Evolutionary conservation across 2,888 invertebrate species (phyloP).

Genomic region (Eupeodes luniger): DNA sequence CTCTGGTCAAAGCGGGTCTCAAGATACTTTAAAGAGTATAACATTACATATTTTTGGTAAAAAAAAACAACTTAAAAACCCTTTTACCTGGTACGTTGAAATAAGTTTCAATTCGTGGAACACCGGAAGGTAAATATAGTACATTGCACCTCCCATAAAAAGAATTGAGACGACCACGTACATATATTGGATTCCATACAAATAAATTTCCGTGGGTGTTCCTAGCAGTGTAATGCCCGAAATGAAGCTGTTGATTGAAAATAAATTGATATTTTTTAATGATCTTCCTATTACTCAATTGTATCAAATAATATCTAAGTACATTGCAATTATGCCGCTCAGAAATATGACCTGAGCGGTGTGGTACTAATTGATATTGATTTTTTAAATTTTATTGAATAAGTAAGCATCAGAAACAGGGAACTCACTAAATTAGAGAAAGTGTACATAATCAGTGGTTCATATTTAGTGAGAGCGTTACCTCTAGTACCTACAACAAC

Average conservation of each 20-base stretch:
- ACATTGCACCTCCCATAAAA: slow-evolving; percentile 86
- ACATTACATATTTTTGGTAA: not conserved
- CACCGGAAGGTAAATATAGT: slow-evolving; percentile 88
- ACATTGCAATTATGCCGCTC: not conserved
- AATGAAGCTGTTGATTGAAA: slow-evolving; percentile 86
- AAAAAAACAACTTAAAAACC: not conserved
- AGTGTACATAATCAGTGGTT: too few relatives aligned
- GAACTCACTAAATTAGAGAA: too few relatives aligned
- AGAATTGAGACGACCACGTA: slow-evolving; percentile 86
- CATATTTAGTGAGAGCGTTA: too few relatives aligned
- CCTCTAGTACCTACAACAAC: too few relatives aligned
- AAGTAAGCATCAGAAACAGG: too few relatives aligned
- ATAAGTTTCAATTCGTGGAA: slow-evolving; percentile 89
- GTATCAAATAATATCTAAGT: not conserved
- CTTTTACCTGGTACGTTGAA: slow-evolving; percentile 90
- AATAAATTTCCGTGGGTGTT: slow-evolving; percentile 91
- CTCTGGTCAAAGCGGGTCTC: slow-evolving; percentile 88
- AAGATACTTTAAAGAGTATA: slow-evolving; percentile 85
- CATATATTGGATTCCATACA: slow-evolving; percentile 90
- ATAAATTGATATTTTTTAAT: slow-evolving; percentile 13
- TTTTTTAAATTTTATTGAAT: too few relatives aligned
- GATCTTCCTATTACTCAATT: not conserved
- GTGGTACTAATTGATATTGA: too few relatives aligned
- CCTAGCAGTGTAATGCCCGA: slow-evolving; percentile 91
- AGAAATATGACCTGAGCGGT: not conserved